These are phyloP conservation scores for Albula goreensis DNA, from an alignment of 2,113 vertebrate genomes.

Conservation along the genomic window DNA sequence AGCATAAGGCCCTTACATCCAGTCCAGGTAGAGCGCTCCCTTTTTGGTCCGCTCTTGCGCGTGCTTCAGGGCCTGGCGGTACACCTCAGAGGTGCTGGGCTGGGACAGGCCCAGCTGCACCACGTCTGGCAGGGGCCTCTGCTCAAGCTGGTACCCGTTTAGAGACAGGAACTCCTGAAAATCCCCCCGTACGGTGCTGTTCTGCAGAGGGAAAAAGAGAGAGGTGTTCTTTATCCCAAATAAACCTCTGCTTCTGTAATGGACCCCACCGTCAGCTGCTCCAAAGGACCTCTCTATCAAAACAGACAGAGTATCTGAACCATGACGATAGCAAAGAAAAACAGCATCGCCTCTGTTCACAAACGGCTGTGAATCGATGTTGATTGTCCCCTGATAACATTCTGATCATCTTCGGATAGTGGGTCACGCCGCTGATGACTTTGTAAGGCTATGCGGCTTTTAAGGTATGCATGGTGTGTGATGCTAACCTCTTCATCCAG, in stretches of 20 bases:
- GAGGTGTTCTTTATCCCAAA: not conserved
- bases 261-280: not conserved
- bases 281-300: not conserved
- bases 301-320: not conserved
- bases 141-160: slow-evolving; percentile 89
- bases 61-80: slow-evolving; percentile 78
- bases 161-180: slow-evolving; percentile 96
- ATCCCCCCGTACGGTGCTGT: slow-evolving; percentile 79
- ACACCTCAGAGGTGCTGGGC: slow-evolving; percentile 82
- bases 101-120: slow-evolving; percentile 90
- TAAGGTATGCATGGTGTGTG: not conserved
- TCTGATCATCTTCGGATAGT: not conserved
- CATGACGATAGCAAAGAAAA: not conserved
- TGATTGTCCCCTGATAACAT: not conserved
- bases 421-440: not conserved
- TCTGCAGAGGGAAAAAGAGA: slow-evolving; percentile 65
- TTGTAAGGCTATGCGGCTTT: not conserved
- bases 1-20: slow-evolving; percentile 75
- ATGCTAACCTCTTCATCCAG: slow-evolving; percentile 87
- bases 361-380: not conserved
- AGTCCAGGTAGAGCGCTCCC: slow-evolving; percentile 85
- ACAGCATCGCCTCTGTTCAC: not conserved
- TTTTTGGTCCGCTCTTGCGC: slow-evolving; percentile 69
- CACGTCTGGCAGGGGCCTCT: slow-evolving; percentile 87
- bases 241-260: not conserved